phyloP scores from a whole-genome alignment of 2,797 vertebrate species.

The Manis pentadactyla region DNA sequence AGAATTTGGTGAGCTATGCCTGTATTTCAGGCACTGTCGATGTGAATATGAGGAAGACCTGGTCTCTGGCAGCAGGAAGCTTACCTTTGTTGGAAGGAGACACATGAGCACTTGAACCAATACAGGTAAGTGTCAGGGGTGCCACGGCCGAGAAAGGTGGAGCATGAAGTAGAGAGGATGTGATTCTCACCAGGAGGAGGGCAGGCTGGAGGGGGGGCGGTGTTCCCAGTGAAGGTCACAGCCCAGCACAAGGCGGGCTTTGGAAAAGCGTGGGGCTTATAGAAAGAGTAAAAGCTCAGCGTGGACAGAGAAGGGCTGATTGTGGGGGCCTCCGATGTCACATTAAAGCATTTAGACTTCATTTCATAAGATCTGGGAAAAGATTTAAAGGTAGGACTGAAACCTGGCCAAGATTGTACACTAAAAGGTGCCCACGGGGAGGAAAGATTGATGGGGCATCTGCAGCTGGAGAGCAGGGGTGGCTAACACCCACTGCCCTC shows the following conservation, averaged over 20 bases:
- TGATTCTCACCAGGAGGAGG: not conserved
- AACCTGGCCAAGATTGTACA: not conserved
- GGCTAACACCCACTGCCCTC: not conserved
- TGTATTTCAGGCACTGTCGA: not conserved
- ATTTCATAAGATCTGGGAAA: not conserved
- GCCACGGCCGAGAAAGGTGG: accelerated
- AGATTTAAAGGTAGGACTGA: not conserved
- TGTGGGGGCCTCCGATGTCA: not conserved
- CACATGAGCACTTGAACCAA: too few species aligned
- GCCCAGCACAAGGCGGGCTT: not conserved
- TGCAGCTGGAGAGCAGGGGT: not conserved
- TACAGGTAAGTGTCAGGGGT: not conserved
- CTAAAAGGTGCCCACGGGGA: not conserved
- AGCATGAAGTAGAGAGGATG: not conserved
- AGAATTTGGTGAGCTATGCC: not conserved
- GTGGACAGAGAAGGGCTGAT: not conserved
- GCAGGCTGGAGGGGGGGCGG: accelerated
- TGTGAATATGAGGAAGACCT: not conserved
- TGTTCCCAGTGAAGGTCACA: not conserved
- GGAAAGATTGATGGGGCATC: not conserved
- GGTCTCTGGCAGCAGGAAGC: not conserved
- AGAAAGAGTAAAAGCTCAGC: not conserved
- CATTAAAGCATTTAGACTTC: not conserved
- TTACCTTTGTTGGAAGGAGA: not conserved
- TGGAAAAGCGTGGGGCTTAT: not conserved